Evolutionary conservation across 1,140 invertebrate species (phyloP).

Genomic region (Ooceraea biroi): DNA sequence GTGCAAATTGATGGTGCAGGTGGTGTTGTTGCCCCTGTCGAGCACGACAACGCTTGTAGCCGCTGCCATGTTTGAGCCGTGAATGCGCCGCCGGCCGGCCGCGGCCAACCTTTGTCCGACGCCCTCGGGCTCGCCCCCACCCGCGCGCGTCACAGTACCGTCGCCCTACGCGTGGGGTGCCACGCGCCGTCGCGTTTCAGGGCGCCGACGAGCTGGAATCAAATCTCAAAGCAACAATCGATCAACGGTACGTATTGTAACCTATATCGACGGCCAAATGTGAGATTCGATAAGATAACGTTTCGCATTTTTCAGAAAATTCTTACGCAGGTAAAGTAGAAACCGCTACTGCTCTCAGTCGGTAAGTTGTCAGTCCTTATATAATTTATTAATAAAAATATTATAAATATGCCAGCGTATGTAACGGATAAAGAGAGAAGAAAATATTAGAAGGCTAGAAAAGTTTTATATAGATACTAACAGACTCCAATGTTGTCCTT

Average conservation of each 20-base stretch:
- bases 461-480: too few species aligned
- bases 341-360: too few species aligned
- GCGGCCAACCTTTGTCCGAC: conserved; percentile 81
- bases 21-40: conserved; percentile 97
- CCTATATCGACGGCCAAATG: neutral
- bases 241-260: neutral
- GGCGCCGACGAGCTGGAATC: conserved; percentile 21
- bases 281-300: neutral
- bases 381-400: too few species aligned
- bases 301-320: too few species aligned
- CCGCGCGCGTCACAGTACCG: conserved; percentile 14
- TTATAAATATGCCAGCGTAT: too few species aligned
- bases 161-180: neutral
- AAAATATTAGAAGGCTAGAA: too few species aligned
- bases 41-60: conserved; percentile 96
- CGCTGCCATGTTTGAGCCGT: conserved; percentile 91
- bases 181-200: conserved; percentile 5
- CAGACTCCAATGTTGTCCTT: too few species aligned
- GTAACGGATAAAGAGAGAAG: too few species aligned
- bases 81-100: conserved; percentile 80
- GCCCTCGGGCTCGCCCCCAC: conserved; percentile 74
- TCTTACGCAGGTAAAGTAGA: too few species aligned
- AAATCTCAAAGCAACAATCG: neutral
- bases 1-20: conserved; percentile 97
- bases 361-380: too few species aligned